Percentiles rank a stretch among this genome's conserved stretches.
Conservation (phyloP, 1,140 invertebrate genomes). For the Anoplophora glabripennis region DNA sequence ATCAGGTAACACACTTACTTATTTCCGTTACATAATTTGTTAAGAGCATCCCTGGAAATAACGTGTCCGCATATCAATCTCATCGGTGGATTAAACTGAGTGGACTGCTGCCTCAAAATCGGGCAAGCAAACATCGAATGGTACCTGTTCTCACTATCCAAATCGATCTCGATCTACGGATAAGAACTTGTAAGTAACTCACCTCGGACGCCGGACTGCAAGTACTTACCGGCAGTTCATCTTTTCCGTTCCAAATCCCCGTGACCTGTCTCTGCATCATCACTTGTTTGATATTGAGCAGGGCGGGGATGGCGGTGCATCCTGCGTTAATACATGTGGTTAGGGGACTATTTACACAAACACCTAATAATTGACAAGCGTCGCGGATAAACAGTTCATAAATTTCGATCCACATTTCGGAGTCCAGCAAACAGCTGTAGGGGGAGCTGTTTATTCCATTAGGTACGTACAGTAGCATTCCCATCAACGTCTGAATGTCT, state of each 20-base stretch:
- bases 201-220: background rate
- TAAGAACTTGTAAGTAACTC: slow-evolving; percentile 20
- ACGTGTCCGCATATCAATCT: slow-evolving; percentile 96
- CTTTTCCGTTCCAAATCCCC: slow-evolving; percentile 92
- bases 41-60: slow-evolving; percentile 94
- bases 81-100: slow-evolving; percentile 96
- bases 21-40: slow-evolving; percentile 88
- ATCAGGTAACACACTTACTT: slow-evolving; percentile 69
- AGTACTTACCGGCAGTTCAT: slow-evolving; percentile 88
- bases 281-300: slow-evolving; percentile 92
- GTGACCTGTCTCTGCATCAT: slow-evolving; percentile 94
- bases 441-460: slow-evolving; percentile 79
- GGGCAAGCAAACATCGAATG: slow-evolving; percentile 99
- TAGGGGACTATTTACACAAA: slow-evolving; percentile 75
- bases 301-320: slow-evolving; percentile 86
- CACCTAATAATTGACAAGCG: slow-evolving; percentile 85
- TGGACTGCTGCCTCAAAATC: slow-evolving; percentile 93
- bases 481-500: slow-evolving; percentile 87
- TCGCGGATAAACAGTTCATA: slow-evolving; percentile 88
- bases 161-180: slow-evolving; percentile 84
- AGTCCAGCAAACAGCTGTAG: slow-evolving; percentile 75
- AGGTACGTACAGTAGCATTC: slow-evolving; percentile 77
- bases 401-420: slow-evolving; percentile 73
- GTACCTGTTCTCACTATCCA: slow-evolving; percentile 83
- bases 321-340: slow-evolving; percentile 82